phyloP scores from a whole-genome alignment of 2,888 invertebrate species.

The Pristionchus maxplancki region DNA sequence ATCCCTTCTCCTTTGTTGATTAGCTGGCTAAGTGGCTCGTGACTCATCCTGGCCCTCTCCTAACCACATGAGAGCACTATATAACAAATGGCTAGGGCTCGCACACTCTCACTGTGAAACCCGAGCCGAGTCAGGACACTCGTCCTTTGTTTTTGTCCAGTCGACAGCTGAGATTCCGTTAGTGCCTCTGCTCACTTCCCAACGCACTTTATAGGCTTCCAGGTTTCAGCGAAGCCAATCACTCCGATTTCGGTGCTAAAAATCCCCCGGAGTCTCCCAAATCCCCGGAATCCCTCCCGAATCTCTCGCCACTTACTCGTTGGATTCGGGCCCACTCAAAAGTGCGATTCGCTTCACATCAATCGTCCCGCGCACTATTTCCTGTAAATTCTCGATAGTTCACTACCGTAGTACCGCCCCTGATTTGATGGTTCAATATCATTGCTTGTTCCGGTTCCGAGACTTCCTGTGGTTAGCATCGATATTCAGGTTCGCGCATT shows the following conservation, averaged over 20 bases:
- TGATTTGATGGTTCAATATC: constrained; percentile 7
- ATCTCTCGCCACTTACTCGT: background rate
- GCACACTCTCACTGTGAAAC: background rate
- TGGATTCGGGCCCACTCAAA: background rate
- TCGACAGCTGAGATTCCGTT: background rate
- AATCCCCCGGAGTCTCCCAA: too few species aligned
- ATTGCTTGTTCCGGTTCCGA: background rate
- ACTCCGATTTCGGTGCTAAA: too few species aligned
- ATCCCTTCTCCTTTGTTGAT: background rate
- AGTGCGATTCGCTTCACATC: background rate
- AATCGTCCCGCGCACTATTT: background rate
- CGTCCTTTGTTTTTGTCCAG: constrained; percentile 18
- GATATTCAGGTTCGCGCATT: constrained; percentile 63
- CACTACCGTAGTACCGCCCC: background rate
- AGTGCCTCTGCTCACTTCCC: background rate
- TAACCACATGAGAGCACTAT: background rate
- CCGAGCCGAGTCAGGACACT: background rate
- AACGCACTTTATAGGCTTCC: background rate
- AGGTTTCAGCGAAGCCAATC: too few species aligned
- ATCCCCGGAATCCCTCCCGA: background rate
- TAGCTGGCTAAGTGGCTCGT: background rate
- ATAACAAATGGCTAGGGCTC: background rate
- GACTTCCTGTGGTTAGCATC: background rate
- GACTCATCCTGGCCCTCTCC: background rate
- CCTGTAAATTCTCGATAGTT: too few species aligned